Evolutionary conservation across 2,888 invertebrate genomes (phyloP).

Genomic region (Macropis europaea): DNA sequence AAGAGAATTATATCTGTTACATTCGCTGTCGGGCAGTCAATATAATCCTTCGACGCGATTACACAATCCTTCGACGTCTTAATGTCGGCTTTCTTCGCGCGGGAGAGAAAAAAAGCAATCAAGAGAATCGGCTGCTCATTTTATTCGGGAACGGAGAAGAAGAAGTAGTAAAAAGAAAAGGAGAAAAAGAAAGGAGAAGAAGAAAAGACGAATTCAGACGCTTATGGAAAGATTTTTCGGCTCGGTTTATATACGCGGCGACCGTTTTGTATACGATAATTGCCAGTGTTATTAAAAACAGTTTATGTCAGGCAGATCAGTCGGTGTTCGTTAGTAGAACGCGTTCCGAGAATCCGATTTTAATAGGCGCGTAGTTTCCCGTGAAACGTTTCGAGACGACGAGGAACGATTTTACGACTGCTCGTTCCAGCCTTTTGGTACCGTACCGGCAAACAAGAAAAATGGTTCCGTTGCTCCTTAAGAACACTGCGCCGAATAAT

Average conservation of each 20-base stretch:
- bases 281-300: constrained; percentile 60
- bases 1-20: background rate
- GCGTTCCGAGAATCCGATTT: constrained; percentile 60
- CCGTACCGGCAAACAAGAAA: constrained; percentile 51
- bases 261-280: constrained; percentile 49
- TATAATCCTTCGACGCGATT: background rate
- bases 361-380: constrained; percentile 62
- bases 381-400: constrained; percentile 53
- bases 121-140: constrained; percentile 5
- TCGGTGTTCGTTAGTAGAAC: constrained; percentile 60
- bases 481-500: constrained; percentile 52
- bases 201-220: constrained; percentile 5
- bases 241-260: constrained; percentile 17
- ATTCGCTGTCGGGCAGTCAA: too few species aligned
- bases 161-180: background rate
- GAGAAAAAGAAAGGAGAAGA: background rate
- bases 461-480: constrained; percentile 46
- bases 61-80: constrained; percentile 9
- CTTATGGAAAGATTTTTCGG: constrained; percentile 27
- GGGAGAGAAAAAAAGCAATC: background rate
- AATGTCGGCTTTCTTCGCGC: constrained; percentile 6
- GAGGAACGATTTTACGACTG: constrained; percentile 62
- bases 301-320: constrained; percentile 58
- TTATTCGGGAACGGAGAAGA: background rate
- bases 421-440: constrained; percentile 53